Conservation (phyloP, 2,113 vertebrate genomes). For the Pongo pygmaeus region DNA sequence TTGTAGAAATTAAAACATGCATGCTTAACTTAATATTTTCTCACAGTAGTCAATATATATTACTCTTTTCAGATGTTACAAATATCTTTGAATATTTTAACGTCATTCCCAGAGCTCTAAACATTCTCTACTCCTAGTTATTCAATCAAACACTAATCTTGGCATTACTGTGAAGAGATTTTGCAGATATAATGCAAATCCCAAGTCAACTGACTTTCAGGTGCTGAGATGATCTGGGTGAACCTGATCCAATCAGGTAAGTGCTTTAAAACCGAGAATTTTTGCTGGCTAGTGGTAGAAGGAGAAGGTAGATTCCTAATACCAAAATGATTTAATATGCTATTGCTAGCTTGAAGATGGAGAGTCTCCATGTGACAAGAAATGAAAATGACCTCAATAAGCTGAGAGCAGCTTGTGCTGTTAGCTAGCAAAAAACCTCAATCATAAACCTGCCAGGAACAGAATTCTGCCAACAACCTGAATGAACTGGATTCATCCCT, state of each 20-base stretch:
- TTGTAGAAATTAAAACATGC: background rate
- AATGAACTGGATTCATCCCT: background rate
- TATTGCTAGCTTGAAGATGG: background rate
- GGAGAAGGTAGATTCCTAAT: background rate
- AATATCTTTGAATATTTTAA: background rate
- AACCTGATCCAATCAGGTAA: background rate
- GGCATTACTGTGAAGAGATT: background rate
- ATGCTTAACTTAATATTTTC: background rate
- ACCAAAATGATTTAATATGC: background rate
- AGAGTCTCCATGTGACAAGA: no score
- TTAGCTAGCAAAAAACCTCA: background rate
- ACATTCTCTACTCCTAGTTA: background rate
- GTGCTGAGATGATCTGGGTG: background rate
- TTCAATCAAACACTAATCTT: background rate
- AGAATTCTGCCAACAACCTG: background rate
- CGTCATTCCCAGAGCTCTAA: background rate
- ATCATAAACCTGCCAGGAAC: background rate
- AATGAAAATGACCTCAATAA: background rate
- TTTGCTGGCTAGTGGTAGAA: background rate
- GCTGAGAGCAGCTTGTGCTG: background rate
- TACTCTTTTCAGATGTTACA: background rate
- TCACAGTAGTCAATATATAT: background rate
- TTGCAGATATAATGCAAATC: background rate
- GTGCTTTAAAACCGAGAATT: background rate
- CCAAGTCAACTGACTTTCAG: background rate